Conservation (phyloP, 2,113 vertebrate species). For the Desmodus rotundus region DNA sequence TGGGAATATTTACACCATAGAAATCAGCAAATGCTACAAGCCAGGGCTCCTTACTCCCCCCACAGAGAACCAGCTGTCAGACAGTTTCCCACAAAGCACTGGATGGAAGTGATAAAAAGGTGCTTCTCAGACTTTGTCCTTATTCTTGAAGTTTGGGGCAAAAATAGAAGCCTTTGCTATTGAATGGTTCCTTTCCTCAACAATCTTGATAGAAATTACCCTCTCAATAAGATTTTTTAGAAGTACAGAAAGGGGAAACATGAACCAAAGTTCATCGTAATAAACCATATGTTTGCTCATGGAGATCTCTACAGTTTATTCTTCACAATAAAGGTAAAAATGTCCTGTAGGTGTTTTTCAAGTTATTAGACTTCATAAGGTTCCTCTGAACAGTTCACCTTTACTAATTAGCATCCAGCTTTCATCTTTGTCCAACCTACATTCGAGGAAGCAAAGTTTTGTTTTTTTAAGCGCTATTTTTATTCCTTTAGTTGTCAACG, state of each 20-base stretch:
- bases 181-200: not conserved
- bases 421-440: not conserved
- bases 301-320: not conserved
- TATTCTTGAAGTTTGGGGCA: not conserved
- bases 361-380: not conserved
- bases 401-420: not conserved
- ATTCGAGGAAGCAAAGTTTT: not conserved
- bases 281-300: not conserved
- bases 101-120: not conserved
- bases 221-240: not conserved
- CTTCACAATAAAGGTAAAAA: not conserved
- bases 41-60: not conserved
- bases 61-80: not conserved
- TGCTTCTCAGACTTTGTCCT: not conserved
- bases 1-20: not conserved
- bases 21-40: not conserved
- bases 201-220: not conserved
- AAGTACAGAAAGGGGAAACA: not conserved
- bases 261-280: not conserved
- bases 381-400: not conserved
- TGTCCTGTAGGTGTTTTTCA: not conserved
- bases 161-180: not conserved
- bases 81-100: not conserved
- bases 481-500: slow-evolving; percentile 2
- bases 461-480: not conserved